phyloP scores from a whole-genome alignment of 1,140 invertebrate species.

The Asbolus verrucosus region DNA sequence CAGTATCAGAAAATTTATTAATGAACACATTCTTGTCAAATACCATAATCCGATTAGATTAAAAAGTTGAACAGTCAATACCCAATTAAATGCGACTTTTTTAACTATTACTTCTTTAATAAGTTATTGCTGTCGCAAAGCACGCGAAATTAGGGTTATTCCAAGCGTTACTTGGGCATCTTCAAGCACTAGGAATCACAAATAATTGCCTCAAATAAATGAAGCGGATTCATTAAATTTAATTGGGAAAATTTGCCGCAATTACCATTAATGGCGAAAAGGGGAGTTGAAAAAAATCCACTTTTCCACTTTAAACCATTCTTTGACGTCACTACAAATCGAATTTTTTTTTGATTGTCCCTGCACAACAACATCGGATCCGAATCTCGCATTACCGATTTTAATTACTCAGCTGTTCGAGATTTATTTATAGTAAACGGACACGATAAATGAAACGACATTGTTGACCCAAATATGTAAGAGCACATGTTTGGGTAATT shows the following conservation, averaged over 20 bases:
- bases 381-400: constrained; percentile 20
- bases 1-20: too few species aligned
- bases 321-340: too few species aligned
- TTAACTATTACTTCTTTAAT: too few species aligned
- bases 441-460: constrained; percentile 26
- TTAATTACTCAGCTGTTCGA: constrained; percentile 20
- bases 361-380: too few species aligned
- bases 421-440: constrained; percentile 30
- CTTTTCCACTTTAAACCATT: constrained; percentile 12
- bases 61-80: too few species aligned
- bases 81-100: too few species aligned
- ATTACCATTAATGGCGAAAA: not conserved
- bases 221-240: constrained; percentile 19
- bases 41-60: too few species aligned
- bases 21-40: too few species aligned
- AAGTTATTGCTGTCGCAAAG: too few species aligned
- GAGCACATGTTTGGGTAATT: not conserved
- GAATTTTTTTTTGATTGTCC: too few species aligned
- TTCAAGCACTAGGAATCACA: constrained; percentile 10
- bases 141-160: too few species aligned
- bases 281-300: not conserved
- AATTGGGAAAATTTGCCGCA: constrained; percentile 16
- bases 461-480: constrained; percentile 22
- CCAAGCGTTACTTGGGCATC: too few species aligned
- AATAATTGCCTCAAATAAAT: constrained; percentile 7